phyloP scores from a whole-genome alignment of 2,888 invertebrate species.

The Hydrotaea diabolus region DNA sequence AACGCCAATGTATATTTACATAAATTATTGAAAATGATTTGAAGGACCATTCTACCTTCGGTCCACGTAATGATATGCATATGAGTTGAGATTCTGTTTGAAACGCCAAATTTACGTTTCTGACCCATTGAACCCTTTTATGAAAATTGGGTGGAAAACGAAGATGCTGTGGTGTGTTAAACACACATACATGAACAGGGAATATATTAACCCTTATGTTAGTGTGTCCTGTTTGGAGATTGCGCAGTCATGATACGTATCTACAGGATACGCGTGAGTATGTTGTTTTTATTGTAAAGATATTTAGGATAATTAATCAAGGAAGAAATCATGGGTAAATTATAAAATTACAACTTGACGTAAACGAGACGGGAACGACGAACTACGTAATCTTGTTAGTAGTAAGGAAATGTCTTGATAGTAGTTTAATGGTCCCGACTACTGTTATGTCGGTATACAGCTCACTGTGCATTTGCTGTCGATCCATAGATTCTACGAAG shows the following conservation, averaged over 20 bases:
- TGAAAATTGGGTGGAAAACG: background rate
- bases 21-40: conserved; percentile 72
- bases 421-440: no score
- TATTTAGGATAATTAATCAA: conserved; percentile 63
- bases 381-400: no score
- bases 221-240: conserved; percentile 59
- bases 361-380: no score
- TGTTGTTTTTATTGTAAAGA: conserved; percentile 21
- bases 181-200: background rate
- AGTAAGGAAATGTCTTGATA: no score
- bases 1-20: conserved; percentile 70
- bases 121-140: conserved; percentile 63
- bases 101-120: conserved; percentile 6
- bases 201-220: conserved; percentile 48
- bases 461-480: no score
- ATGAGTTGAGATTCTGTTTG: conserved; percentile 34
- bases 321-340: background rate
- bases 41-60: background rate
- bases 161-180: conserved; percentile 49
- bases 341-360: background rate
- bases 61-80: conserved; percentile 51
- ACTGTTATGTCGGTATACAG: no score
- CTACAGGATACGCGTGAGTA: conserved; percentile 21
- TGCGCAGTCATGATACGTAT: conserved; percentile 57
- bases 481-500: no score